Evolutionary conservation across 2,888 invertebrate species (phyloP), one percentile per base, ranked within the genome.

Genomic region (Hydraecia micacea): DNA sequence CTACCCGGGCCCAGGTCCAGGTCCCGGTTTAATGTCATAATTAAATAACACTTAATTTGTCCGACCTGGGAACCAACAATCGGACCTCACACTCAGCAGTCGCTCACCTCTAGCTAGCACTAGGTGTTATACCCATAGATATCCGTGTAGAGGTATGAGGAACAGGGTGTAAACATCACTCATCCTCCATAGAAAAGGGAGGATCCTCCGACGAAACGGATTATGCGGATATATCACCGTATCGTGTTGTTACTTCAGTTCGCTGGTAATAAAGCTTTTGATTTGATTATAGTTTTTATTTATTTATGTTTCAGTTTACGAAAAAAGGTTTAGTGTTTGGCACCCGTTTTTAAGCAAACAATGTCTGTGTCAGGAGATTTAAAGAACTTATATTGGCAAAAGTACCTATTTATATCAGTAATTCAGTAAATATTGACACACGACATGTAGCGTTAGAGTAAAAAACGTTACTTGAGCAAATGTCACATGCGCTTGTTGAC

Each of bases 391-490:
- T n/a, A 9, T n/a, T 49, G 66, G 25, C 36, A 77, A 49, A 9
- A 25, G 21, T 52, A 36, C 36, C 36, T n/a, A 52, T 18, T 18
- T 9, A 15, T n/a, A 21, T n/a, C n/a, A 68, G 62, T 63, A 39
- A 63, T 58, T 39, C 39, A 36, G 58, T 75, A 25, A 81, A 67
- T 71, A 72, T 81, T 83, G 62, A 68, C 49, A 36, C 18, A 36
- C 18, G 32, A 42, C 66, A n/a, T 49, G n/a, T 49, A 21, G 52
- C 58, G 63, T 63, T 11, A 36, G 55, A 77, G 39, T 67, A 76
- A 49, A 71, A 77, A 67, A 77, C 52, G 55, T 75, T 15, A 63
- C 36, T 67, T 62, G 67, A 39, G 67, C 28, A 81, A 68, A 81
- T 46, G 49, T 58, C 58, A 36, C 76, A 11, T 36, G 21, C 7